Percentiles rank a stretch among this genome's conserved stretches.
Conservation (phyloP, 2,113 vertebrate genomes). For the Rhegmatorhina hoffmannsi region DNA sequence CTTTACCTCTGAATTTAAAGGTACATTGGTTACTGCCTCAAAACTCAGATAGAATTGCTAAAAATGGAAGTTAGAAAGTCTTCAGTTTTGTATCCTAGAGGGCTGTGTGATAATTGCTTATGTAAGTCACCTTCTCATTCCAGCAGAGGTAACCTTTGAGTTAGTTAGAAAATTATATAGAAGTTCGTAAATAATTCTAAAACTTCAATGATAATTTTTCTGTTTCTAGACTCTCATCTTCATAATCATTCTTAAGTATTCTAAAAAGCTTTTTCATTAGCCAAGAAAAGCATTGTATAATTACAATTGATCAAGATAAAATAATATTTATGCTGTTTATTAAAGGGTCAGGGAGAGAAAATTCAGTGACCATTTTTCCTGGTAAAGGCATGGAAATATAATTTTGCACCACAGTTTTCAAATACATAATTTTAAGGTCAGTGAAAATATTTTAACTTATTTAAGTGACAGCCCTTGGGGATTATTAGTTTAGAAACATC, state of each 20-base stretch:
- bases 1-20: slow-evolving; percentile 47
- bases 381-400: neutral
- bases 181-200: slow-evolving; percentile 49
- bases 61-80: slow-evolving; percentile 52
- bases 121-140: slow-evolving; percentile 57
- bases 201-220: neutral
- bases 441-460: neutral
- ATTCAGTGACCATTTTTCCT: neutral
- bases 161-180: slow-evolving; percentile 46
- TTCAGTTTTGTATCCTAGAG: slow-evolving; percentile 61
- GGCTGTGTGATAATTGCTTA: slow-evolving; percentile 46
- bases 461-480: neutral
- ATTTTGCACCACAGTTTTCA: neutral
- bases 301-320: neutral
- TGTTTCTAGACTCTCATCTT: neutral
- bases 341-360: neutral
- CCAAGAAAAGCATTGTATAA: neutral
- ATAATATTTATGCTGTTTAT: neutral
- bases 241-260: neutral
- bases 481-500: neutral
- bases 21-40: neutral
- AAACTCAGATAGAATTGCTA: slow-evolving; percentile 12
- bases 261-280: neutral
- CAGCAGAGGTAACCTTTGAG: slow-evolving; percentile 12
- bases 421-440: neutral